These are phyloP conservation scores for Paraescarpia echinospica DNA, from an alignment of 1,140 invertebrate genomes.

Conservation along the genomic window DNA sequence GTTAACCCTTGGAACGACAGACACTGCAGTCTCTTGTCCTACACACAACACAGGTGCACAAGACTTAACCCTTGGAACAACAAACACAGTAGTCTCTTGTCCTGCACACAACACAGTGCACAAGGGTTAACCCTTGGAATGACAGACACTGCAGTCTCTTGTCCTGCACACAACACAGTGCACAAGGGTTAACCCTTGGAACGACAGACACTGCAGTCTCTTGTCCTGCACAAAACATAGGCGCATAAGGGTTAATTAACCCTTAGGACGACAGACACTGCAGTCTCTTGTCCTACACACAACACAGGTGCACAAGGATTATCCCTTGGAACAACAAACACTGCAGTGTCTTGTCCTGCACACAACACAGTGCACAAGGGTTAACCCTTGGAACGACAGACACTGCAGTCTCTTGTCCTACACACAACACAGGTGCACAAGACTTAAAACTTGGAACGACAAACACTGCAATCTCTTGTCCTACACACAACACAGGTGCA, in stretches of 20 bases:
- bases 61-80: constrained; percentile 74
- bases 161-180: constrained; percentile 62
- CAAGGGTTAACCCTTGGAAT: constrained; percentile 67
- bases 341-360: constrained; percentile 77
- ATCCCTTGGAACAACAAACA: constrained; percentile 79
- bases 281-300: constrained; percentile 72
- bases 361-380: neutral
- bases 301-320: constrained; percentile 4
- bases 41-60: constrained; percentile 30
- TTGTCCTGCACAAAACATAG: constrained; percentile 67
- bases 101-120: constrained; percentile 57
- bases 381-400: constrained; percentile 73
- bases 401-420: constrained; percentile 82
- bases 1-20: constrained; percentile 72
- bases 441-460: constrained; percentile 69
- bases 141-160: constrained; percentile 80
- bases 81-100: constrained; percentile 80
- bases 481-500: constrained; percentile 46
- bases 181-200: constrained; percentile 64
- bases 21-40: constrained; percentile 82
- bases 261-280: constrained; percentile 84
- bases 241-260: neutral
- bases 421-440: constrained; percentile 20
- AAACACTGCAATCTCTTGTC: constrained; percentile 83
- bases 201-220: constrained; percentile 79